These are phyloP conservation scores for Dromococcyx pavoninus DNA, from an alignment of 2,797 vertebrate genomes.

Conservation along the genomic window DNA sequence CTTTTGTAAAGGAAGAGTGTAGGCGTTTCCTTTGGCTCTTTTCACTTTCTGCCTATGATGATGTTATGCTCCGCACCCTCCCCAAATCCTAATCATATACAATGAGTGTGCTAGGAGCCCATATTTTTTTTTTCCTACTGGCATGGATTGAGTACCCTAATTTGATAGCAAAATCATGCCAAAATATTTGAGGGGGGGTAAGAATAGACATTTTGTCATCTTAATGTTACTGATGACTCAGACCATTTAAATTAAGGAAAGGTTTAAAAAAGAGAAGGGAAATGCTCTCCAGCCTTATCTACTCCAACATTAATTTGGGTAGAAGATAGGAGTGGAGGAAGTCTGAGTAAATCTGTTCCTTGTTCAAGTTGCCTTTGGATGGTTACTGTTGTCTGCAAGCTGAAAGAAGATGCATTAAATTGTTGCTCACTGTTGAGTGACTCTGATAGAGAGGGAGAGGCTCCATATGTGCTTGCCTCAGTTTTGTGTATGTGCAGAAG, in stretches of 20 bases:
- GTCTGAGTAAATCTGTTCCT: slow-evolving; percentile 31
- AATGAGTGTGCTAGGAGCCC: slow-evolving; percentile 5
- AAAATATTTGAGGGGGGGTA: neutral
- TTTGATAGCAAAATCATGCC: slow-evolving; percentile 45
- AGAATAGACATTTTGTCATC: slow-evolving; percentile 39
- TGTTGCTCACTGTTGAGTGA: neutral
- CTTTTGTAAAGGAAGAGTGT: slow-evolving; percentile 67
- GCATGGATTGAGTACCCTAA: slow-evolving; percentile 10
- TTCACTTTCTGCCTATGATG: slow-evolving; percentile 62
- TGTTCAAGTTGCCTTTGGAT: neutral
- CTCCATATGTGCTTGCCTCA: accelerated
- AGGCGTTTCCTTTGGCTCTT: slow-evolving; percentile 68
- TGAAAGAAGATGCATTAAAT: neutral
- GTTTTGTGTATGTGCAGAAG: neutral
- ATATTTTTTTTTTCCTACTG: neutral
- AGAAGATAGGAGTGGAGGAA: slow-evolving; percentile 54
- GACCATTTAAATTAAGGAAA: slow-evolving; percentile 30
- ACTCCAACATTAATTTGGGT: slow-evolving; percentile 34
- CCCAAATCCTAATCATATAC: slow-evolving; percentile 41
- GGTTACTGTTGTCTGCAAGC: neutral
- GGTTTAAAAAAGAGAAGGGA: slow-evolving; percentile 42
- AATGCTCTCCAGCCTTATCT: slow-evolving; percentile 44
- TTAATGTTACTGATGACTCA: slow-evolving; percentile 47
- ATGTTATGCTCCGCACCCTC: slow-evolving; percentile 36
- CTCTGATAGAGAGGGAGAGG: neutral